Evolutionary conservation across 1,140 invertebrate genomes (phyloP), one percentile per base, ranked within the genome.

Genomic region (Holcopasites calliopsidis): DNA sequence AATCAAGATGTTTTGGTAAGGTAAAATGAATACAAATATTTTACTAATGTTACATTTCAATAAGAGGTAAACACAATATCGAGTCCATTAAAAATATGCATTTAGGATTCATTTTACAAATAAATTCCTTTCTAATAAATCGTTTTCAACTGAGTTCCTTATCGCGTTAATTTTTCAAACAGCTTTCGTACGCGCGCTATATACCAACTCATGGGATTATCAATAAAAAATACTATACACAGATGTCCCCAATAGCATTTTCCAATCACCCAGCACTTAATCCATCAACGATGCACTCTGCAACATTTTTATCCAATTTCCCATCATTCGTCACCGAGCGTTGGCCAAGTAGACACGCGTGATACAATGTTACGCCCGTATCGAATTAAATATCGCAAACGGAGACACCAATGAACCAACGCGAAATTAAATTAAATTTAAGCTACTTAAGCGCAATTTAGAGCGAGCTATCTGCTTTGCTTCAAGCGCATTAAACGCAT

Each of bases 391-490:
- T 72, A 72, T 64, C 60, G 47, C 58, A 47, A 64, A 72, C 69
- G 47, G 57, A 52, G 69, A 72, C 69, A 72, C 69, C 69, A 49
- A 72, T 72, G 69, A 72, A 62, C 69, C 69, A 72, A 72, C 64
- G 69, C 69, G 58, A 72, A 72, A 72, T 72, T 72, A 72, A 72
- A 72, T 72, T 72, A 72, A 72, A 72, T 72, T 72, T 72, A 72
- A 72, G 69, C 64, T 72, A 64, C 69, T 72, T 72, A 72, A 72
- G 69, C 58, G 69, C 58, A 72, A 72, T 72, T 72, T 72, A 62
- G 69, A 72, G 58, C 69, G 58, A 72, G 58, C 69, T 72, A 72
- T 72, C 58, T 35, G 69, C 69, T 72, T 72, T 64, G 69, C 44
- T 72, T 72, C 69, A 64, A 72, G 69, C 69, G 58, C 23, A 64